Percentiles rank a stretch among this genome's conserved stretches.
phyloP scores from a whole-genome alignment of 2,113 vertebrate genomes.

The Microcebus ravelobensis region DNA sequence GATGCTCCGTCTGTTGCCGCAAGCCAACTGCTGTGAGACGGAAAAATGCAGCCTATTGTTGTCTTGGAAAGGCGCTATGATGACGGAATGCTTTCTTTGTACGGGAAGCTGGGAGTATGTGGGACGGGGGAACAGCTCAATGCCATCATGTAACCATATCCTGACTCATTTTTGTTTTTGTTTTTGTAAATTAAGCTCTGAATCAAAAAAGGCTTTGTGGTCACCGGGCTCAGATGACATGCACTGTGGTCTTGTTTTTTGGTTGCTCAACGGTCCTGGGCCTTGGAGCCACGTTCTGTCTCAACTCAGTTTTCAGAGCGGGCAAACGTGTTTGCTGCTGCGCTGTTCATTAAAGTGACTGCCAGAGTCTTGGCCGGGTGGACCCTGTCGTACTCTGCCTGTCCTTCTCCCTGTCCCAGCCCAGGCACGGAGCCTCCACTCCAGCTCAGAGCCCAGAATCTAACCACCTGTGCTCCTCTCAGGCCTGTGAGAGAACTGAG shows the following conservation, averaged over 20 bases:
- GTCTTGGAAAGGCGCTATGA: slow-evolving; percentile 50
- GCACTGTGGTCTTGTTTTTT: background rate
- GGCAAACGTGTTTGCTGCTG: background rate
- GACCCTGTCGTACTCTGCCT: background rate
- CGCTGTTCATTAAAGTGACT: background rate
- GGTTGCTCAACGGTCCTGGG: background rate
- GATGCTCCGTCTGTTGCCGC: slow-evolving; percentile 29
- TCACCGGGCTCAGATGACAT: background rate
- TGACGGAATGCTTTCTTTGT: slow-evolving; percentile 33
- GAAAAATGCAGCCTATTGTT: slow-evolving; percentile 56
- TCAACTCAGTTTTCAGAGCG: background rate
- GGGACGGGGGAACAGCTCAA: background rate
- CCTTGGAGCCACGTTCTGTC: background rate
- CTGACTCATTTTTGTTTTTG: slow-evolving; percentile 26
- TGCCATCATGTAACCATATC: slow-evolving; percentile 47
- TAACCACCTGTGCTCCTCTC: background rate
- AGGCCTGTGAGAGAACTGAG: background rate
- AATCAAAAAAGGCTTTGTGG: slow-evolving; percentile 25
- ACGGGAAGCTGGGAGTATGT: slow-evolving; percentile 27
- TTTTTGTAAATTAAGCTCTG: slow-evolving; percentile 51
- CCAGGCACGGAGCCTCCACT: background rate
- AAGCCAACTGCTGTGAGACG: slow-evolving; percentile 18
- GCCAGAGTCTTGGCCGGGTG: background rate
- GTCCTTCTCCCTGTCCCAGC: background rate
- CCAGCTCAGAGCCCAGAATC: background rate